These are phyloP conservation scores for Lasioglossum oenotherae DNA, from an alignment of 2,888 invertebrate species.

Conservation along the genomic window DNA sequence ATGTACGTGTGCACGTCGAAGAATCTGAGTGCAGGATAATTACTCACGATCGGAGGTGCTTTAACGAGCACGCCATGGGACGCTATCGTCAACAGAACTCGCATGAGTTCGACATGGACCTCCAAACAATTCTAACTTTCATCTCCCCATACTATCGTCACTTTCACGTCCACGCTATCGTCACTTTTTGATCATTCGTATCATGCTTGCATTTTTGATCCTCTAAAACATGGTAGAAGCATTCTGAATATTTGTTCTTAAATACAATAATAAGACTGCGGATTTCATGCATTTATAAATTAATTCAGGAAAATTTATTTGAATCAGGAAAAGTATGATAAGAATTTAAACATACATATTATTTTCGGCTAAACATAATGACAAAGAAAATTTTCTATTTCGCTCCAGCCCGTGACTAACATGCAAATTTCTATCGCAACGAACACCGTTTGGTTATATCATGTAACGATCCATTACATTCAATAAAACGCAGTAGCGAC, in stretches of 20 bases:
- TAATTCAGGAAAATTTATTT: no score
- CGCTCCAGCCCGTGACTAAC: no score
- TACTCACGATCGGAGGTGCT: constrained; percentile 35
- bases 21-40: constrained; percentile 30
- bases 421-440: not conserved
- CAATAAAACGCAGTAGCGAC: not conserved
- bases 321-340: no score
- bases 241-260: not conserved
- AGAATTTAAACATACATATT: no score
- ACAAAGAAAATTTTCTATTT: no score
- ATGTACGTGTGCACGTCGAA: constrained; percentile 4
- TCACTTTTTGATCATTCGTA: not conserved
- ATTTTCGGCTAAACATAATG: no score
- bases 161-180: not conserved
- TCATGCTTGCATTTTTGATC: not conserved
- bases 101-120: not conserved
- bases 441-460: not conserved
- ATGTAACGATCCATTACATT: not conserved
- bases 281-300: no score
- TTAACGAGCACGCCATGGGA: constrained; percentile 8
- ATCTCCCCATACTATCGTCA: not conserved
- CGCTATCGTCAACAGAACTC: constrained; percentile 8
- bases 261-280: no score
- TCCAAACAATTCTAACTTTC: not conserved
- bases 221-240: not conserved